Evolutionary conservation across 23 tunicate species (phyloP).

Genomic region (Botrylloides violaceus): DNA sequence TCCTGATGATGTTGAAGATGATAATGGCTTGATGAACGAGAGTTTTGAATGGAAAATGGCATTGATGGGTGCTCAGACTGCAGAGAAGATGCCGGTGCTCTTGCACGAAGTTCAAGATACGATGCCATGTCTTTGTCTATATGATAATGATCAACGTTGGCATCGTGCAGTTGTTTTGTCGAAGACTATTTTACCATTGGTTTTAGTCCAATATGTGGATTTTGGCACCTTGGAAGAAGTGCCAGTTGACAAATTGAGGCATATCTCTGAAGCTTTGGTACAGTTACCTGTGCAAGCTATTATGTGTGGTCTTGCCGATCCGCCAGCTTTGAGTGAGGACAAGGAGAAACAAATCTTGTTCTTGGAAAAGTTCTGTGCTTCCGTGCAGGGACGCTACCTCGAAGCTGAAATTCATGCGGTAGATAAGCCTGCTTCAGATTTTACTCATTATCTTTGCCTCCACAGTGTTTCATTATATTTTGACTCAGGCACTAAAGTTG

Average conservation of each 20-base stretch:
- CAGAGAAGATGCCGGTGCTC: background rate
- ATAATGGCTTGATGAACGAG: background rate
- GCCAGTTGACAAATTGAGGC: background rate
- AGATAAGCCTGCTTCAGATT: background rate
- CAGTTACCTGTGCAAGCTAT: constrained; percentile 7
- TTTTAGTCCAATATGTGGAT: constrained; percentile 14
- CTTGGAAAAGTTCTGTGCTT: background rate
- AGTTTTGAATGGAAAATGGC: constrained; percentile 13
- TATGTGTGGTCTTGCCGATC: background rate
- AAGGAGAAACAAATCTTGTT: background rate
- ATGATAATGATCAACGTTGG: constrained; percentile 8
- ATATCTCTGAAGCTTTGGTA: constrained; percentile 7
- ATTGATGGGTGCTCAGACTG: background rate
- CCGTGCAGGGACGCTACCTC: background rate
- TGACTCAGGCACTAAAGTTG: too few relatives aligned
- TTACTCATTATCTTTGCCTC: background rate
- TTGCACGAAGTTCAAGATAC: background rate
- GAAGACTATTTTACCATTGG: background rate
- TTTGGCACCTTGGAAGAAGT: constrained; percentile 21
- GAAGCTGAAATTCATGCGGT: background rate
- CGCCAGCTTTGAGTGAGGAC: background rate
- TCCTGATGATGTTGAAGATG: background rate
- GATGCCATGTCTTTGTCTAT: constrained; percentile 15
- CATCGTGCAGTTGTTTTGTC: constrained; percentile 8
- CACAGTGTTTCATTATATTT: background rate